Base-by-base conservation (phyloP, 2,888 invertebrate species). In the Mythimna ferrago region DNA sequence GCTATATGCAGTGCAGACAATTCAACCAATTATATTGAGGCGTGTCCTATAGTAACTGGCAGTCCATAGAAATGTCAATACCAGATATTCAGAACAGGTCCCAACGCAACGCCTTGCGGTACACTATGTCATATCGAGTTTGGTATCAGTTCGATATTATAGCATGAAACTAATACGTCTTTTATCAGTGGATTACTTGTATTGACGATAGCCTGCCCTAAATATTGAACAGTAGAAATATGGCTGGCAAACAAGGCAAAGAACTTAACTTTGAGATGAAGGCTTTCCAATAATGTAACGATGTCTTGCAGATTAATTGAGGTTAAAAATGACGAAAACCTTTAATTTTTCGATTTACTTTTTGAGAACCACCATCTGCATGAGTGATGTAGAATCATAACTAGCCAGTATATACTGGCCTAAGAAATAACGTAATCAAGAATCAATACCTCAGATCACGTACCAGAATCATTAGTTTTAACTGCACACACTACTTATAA, bases 381-480 rank as follows among this genome's bases (percentile, higher is more conserved):
- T 60, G 32, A 32, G 16, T 66, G 66, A 32, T 21, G 35, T 38
- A 44, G 7, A n/a, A 9, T 32, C 35, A 32, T 51, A 35, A 26
- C 53, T 11, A 48, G 38, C 21, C 10, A 44, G 14, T 60, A 53
- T 19, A n/a, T 9, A 48, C 19, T 60, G 78, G 70, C 19, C 38
- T 35, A 4, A 71, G 11, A 32, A 7, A 61, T 75, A 54, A 78
- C 61, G 71, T 71, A 78, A 64, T 19, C 4, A 53, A 26, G 11
- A 35, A 80, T 79, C 58, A 73, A 56, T 41, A 2, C 21, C 11
- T 66, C 65, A 60, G 38, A 56, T 53, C 80, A 81, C 83, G 80
- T 74, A 38, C 35, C n/a, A 53, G 14, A 80, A 66, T 62, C 70
- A 71, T 83, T 81, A 68, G 67, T 80, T 79, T 74, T 79, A 71